Base-by-base conservation (phyloP, 2,797 vertebrate genomes). In the Bufotes viridis region DNA sequence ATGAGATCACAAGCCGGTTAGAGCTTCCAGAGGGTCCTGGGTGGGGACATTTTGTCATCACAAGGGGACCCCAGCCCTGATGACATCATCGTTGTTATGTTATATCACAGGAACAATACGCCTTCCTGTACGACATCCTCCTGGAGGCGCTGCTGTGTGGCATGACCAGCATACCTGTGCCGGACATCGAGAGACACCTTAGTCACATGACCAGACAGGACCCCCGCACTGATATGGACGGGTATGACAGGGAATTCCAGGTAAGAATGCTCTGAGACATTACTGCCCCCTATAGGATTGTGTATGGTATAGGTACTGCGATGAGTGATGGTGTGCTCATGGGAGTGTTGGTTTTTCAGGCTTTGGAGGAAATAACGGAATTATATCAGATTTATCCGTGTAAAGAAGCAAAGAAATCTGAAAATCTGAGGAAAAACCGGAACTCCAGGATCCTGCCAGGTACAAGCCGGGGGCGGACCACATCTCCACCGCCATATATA, bases 391-490 rank as follows among this genome's bases (percentile, higher is more conserved):
- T 93, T 55, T 70, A 91, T 81, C 90, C 89, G 0, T 90, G 88
- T 87, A 90, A 22, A 86, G 92, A 93, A 87, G 93, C 90, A 0
- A 90, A 91, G 85, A 92, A 93, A 83, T 78, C 81, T 22, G 90
- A 86, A 85, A 94, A 94, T 55, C 82, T 90, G 29, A n/a, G 63
- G 51, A 93, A 93, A 88, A 94, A 94, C 83, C 91, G 91, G 67
- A 87, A 91, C 55, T 87, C 91, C n/a, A 76, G 78, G 12, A 93
- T 94, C 67, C 65, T 93, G 15, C 93, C 93, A 92, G 93, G 93
- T 93, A 90, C 22, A 1, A 26, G 12, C n/a, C 3, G 24, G n/a
- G 29, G 29, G 29, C 29, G 29, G 29, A 34, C 29, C 29, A 34
- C 29, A 34, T 34, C 29, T 34, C 29, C 29, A 34, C 29, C 2